A percentile compares a stretch with the other conserved stretches of the same genome.
These are phyloP conservation scores for Argyresthia albistria DNA, from an alignment of 2,888 invertebrate genomes.

Conservation along the genomic window DNA sequence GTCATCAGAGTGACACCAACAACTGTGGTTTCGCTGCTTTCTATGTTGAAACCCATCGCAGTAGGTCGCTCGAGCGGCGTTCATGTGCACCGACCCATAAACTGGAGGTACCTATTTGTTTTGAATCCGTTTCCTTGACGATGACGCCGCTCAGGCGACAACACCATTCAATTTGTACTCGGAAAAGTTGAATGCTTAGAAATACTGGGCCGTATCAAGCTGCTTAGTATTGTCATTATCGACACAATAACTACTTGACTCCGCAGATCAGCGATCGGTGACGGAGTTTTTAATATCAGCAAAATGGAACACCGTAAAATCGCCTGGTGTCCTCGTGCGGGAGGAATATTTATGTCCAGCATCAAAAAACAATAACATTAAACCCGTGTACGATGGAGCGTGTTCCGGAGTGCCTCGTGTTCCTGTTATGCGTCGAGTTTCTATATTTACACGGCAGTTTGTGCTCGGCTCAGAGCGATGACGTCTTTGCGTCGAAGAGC, in stretches of 20 bases:
- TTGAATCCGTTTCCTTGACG: constrained; percentile 7
- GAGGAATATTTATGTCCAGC: constrained; percentile 12
- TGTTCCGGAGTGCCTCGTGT: constrained; percentile 47
- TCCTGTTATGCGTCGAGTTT: constrained; percentile 55
- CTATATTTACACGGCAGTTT: constrained; percentile 64
- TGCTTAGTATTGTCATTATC: not conserved
- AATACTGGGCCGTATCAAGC: not conserved
- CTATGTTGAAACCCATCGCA: not conserved
- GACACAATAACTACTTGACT: not conserved
- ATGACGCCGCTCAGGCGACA: constrained; percentile 3
- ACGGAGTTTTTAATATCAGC: no score
- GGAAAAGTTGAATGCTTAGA: not conserved
- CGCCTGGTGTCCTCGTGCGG: not conserved
- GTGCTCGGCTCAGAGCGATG: constrained; percentile 55
- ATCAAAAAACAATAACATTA: constrained; percentile 15
- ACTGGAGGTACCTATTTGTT: constrained; percentile 3
- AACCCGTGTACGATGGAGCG: constrained; percentile 13
- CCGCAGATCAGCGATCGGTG: not conserved
- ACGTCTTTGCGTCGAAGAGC: constrained; percentile 32
- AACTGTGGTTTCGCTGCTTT: not conserved
- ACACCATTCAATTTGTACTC: not conserved
- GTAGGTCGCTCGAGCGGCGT: not conserved
- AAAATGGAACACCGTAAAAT: not conserved
- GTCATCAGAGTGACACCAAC: no score
- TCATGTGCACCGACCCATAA: constrained; percentile 7